Base-by-base conservation (phyloP, 2,888 invertebrate genomes). In the Hypsopygia costalis region DNA sequence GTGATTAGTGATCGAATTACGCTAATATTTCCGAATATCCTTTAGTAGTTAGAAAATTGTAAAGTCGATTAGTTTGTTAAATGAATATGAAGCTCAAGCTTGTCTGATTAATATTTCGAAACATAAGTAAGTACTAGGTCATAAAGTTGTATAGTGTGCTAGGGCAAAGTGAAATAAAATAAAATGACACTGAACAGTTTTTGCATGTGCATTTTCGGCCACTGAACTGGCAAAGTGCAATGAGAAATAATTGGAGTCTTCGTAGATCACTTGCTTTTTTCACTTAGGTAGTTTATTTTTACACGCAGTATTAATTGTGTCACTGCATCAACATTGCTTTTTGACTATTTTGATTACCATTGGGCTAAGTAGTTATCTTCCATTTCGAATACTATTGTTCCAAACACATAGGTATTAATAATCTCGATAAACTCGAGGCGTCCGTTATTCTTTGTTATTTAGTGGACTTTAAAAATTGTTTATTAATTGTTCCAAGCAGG, bases 31-130 rank as follows among this genome's bases (percentile, higher is more conserved):
- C 25, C 25, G 8, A 25, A 25, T 25, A n/a, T 8, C 25, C 25
- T 7, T 6, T 25, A 25, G 6, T 25, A 25, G 25, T 5, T 5
- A 25, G 3, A 5, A 25, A 5, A 25, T 25, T 31, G 10, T 11
- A 10, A 31, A 10, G 7, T 11, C n/a, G n/a, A 29, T 29, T 25
- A 25, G 6, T 25, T 6, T 25, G 25, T 25, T 25, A 7, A 5
- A 25, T 25, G 25, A 25, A 33, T 8, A 57, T 58, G 52, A 58
- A 58, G 58, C 58, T 46, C 34, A 58, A 58, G 58, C 58, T 41
- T 46, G 2, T 16, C 4, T 46, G 46, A 41, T 57, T 46, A 51
- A 47, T 54, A 36, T 51, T 41, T 40, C 36, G 46, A 56, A 51
- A 42, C 36, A 49, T 11, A 6, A 31, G 36, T 46, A 42, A 50